Evolutionary conservation across 2,113 vertebrate genomes (phyloP).

Genomic region (Glaucidium brasilianum): DNA sequence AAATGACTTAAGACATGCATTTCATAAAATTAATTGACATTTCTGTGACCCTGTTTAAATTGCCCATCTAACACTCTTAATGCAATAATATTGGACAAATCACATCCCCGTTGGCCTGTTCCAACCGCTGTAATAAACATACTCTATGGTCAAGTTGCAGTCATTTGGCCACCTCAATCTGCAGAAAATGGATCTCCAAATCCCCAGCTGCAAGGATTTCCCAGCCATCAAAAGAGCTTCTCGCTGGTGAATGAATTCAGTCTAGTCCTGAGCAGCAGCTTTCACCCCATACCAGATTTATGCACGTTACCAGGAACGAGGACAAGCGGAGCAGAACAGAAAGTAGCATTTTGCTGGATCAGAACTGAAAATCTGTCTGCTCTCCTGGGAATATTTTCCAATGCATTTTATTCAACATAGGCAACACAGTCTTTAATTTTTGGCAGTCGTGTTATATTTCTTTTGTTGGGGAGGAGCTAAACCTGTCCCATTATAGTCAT

Average conservation of each 20-base stretch:
- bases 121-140: not conserved
- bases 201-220: not conserved
- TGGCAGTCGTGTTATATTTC: not conserved
- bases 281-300: not conserved
- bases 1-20: not conserved
- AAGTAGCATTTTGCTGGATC: not conserved
- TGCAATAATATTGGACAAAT: not conserved
- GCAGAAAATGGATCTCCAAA: not conserved
- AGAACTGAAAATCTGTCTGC: not conserved
- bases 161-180: not conserved
- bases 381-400: not conserved
- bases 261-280: not conserved
- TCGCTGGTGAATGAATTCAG: not conserved
- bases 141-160: not conserved
- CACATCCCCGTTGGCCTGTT: accelerated
- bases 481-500: not conserved
- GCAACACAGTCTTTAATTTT: not conserved
- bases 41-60: not conserved
- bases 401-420: not conserved
- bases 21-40: not conserved
- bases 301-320: accelerated
- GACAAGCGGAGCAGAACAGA: not conserved
- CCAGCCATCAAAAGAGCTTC: not conserved
- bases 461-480: not conserved
- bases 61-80: not conserved